Base-by-base conservation (phyloP, 2,113 vertebrate species). In the Neolamprologus caudopunctatus region DNA sequence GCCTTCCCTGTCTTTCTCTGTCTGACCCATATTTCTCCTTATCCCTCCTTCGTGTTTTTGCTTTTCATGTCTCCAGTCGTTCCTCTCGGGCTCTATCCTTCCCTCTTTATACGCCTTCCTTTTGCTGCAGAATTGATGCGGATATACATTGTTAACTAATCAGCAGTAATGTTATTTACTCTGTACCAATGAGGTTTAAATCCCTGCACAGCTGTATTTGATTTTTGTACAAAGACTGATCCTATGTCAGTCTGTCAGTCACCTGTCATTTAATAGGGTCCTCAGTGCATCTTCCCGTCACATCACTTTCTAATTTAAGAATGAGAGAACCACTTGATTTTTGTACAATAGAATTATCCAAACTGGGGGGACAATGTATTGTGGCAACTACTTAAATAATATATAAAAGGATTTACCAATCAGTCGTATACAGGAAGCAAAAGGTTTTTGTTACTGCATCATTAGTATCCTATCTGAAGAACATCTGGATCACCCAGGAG, bases 11-110 rank as follows among this genome's bases (percentile, higher is more conserved):
- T 85, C 88, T 93, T 92, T 93, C 89, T 91, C 83, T 68, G 88
- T 93, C 90, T 95, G 94, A 94, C 94, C 94, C 93, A 95, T 89
- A 95, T 95, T 92, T 87, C 83, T 91, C 16, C 26, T 11, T 81
- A 84, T 85, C 84, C 88, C 89, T 93, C 80, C 89, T 92, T 83
- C 58, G 2, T 86, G 21, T 87, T 91, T 90, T 84, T 80, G 50
- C 51, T 91, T 93, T 89, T 91, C 68, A 47, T 89, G 82, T 90
- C 50, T 93, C 21, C 45, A 6, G 37, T 80, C 83, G 9, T 78
- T 53, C 82, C 82, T 89, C 85, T 83, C 42, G 28, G 42, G 47
- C 81, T 81, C 61, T n/a, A 2, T 83, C 80, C 61, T 78, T 57
- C 57, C 83, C n/a, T 80, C 47, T 78, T 83, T 51, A 45, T 35